phyloP scores from a whole-genome alignment of 2,888 invertebrate species.

The Nomada hirtipes region DNA sequence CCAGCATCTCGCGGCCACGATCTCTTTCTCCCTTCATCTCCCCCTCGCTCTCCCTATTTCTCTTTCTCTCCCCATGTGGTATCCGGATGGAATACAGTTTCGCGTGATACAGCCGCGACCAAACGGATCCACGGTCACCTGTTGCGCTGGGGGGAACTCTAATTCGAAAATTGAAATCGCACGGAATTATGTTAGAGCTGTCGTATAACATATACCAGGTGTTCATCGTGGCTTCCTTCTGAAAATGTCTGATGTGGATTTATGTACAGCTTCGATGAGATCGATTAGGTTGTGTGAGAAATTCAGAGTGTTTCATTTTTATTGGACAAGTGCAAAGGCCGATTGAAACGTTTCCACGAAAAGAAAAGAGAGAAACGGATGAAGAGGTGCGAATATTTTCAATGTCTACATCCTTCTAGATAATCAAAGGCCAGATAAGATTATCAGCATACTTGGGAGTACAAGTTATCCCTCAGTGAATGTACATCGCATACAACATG shows the following conservation, averaged over 20 bases:
- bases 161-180: conserved; percentile 44
- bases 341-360: not conserved
- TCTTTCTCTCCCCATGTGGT: conserved; percentile 16
- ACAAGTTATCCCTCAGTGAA: not conserved
- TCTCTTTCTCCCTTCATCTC: conserved; percentile 15
- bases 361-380: not conserved
- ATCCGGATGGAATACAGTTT: conserved; percentile 50
- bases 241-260: not conserved
- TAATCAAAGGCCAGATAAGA: not conserved
- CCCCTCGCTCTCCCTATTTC: not conserved
- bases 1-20: conserved; percentile 50
- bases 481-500: not conserved
- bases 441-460: conserved; percentile 33
- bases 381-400: conserved; percentile 1
- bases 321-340: too few relatives aligned
- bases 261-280: not conserved
- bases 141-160: conserved; percentile 39
- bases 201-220: not conserved
- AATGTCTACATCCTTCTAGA: conserved; percentile 2
- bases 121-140: conserved; percentile 47
- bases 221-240: not conserved
- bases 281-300: not conserved
- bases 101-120: conserved; percentile 31
- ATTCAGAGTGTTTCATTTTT: not conserved
- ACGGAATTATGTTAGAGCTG: not conserved